These are phyloP conservation scores for Argopecten irradians DNA, from an alignment of 1,140 invertebrate genomes.

Conservation along the genomic window DNA sequence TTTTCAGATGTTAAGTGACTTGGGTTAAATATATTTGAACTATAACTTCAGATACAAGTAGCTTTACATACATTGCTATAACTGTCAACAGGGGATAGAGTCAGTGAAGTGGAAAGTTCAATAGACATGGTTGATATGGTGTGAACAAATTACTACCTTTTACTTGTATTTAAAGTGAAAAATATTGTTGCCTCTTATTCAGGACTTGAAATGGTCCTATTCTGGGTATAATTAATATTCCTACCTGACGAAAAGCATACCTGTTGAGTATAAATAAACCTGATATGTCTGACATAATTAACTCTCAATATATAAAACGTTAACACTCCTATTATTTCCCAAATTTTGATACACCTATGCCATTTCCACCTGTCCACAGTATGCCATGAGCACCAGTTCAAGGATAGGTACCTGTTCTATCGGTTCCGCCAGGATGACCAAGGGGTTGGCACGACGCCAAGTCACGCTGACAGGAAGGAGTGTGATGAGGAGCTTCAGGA, in stretches of 20 bases:
- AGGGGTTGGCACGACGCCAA: slow-evolving; percentile 79
- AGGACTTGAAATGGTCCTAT: not conserved
- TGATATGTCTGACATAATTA: not conserved
- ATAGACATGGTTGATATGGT: not conserved
- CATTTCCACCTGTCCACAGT: slow-evolving; percentile 75
- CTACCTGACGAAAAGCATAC: not conserved
- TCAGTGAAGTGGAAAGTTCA: not conserved
- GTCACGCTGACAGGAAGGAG: slow-evolving; percentile 63
- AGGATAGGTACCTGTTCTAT: slow-evolving; percentile 90
- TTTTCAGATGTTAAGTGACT: not conserved
- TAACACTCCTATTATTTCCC: not conserved
- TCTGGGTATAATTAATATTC: not conserved
- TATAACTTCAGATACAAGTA: not conserved
- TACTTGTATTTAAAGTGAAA: not conserved
- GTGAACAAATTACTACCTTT: not conserved
- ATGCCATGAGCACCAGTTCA: slow-evolving; percentile 88
- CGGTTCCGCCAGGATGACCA: slow-evolving; percentile 86
- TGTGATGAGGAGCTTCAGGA: slow-evolving; percentile 83
- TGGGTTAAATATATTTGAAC: not conserved
- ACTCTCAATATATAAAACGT: not conserved
- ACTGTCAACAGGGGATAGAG: not conserved
- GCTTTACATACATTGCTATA: not conserved
- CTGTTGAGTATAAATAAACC: not conserved
- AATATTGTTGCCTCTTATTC: not conserved
- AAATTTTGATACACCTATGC: not conserved